Percentiles rank a stretch among this genome's conserved stretches.
Evolutionary conservation across 2,888 invertebrate species (phyloP).

Genomic region (Enoplolaimus lenunculus): DNA sequence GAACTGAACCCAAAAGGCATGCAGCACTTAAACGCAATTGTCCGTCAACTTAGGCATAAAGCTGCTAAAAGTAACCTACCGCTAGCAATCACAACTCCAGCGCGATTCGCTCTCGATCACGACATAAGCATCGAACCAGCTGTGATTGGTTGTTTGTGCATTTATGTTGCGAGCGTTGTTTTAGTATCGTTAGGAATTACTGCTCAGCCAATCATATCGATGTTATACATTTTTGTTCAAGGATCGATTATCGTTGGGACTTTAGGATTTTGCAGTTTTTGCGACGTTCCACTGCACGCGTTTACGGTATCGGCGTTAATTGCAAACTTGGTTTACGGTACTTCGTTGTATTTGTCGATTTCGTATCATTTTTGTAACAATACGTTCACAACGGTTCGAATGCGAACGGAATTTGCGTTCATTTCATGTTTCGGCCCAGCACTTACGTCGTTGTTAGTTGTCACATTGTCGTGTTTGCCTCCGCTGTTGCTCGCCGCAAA

Average conservation of each 20-base stretch:
- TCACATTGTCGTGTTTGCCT: neutral
- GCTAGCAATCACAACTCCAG: constrained; percentile 31
- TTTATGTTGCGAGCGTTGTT: constrained; percentile 21
- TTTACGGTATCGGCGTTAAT: constrained; percentile 29
- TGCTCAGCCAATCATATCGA: constrained; percentile 28
- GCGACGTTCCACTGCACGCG: constrained; percentile 34
- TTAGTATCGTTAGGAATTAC: constrained; percentile 28
- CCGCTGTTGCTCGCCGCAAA: neutral
- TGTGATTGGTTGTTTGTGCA: neutral
- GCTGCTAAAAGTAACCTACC: constrained; percentile 26
- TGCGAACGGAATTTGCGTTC: neutral
- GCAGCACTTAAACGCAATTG: neutral
- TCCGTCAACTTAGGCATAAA: neutral
- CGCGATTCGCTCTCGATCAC: constrained; percentile 33
- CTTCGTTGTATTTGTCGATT: constrained; percentile 32
- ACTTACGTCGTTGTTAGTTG: neutral
- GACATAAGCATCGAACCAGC: constrained; percentile 28
- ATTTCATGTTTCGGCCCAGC: neutral
- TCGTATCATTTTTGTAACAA: constrained; percentile 34
- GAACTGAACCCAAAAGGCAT: constrained; percentile 33
- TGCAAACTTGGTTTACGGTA: constrained; percentile 23
- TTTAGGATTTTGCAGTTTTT: constrained; percentile 28
- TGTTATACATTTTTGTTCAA: neutral
- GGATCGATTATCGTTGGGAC: constrained; percentile 28
- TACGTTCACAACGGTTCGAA: constrained; percentile 22